Percentiles rank a stretch among this genome's conserved stretches.
These are phyloP conservation scores for Galaxias olidus DNA, from an alignment of 2,797 vertebrate species.

Conservation along the genomic window DNA sequence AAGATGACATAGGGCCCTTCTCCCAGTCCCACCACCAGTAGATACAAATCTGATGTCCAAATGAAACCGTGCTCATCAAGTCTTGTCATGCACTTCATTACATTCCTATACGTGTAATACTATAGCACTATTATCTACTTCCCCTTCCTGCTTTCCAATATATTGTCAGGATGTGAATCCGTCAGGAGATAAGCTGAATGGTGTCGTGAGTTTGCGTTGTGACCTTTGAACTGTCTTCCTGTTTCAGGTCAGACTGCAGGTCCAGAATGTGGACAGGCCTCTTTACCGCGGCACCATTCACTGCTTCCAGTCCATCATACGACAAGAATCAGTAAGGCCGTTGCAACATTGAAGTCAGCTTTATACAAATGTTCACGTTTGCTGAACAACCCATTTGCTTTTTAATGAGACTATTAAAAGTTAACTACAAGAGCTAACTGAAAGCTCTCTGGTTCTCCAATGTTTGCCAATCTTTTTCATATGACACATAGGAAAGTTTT, in stretches of 20 bases:
- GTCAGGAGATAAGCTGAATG: neutral
- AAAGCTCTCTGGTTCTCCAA: too few relatives aligned
- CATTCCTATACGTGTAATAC: conserved; percentile 18
- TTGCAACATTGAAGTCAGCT: neutral
- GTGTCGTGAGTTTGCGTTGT: neutral
- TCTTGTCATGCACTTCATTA: conserved; percentile 27
- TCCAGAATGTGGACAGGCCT: conserved; percentile 89
- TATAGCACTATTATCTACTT: conserved; percentile 4
- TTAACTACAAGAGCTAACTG: too few relatives aligned
- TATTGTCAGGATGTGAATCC: conserved; percentile 18
- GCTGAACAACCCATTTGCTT: too few relatives aligned
- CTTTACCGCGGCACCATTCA: conserved; percentile 92
- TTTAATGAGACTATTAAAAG: too few relatives aligned
- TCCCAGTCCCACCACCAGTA: neutral
- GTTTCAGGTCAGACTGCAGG: conserved; percentile 92
- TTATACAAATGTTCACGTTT: too few relatives aligned
- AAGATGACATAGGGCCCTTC: neutral
- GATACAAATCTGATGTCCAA: neutral
- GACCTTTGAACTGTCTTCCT: conserved; percentile 20
- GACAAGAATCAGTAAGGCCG: conserved; percentile 90
- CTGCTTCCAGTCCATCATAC: conserved; percentile 95
- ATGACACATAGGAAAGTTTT: too few relatives aligned
- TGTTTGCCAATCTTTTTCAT: too few relatives aligned
- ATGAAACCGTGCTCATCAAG: neutral
- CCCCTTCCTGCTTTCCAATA: conserved; percentile 15